phyloP scores from a whole-genome alignment of 1,140 invertebrate genomes.

The Bombus pyrosoma region DNA sequence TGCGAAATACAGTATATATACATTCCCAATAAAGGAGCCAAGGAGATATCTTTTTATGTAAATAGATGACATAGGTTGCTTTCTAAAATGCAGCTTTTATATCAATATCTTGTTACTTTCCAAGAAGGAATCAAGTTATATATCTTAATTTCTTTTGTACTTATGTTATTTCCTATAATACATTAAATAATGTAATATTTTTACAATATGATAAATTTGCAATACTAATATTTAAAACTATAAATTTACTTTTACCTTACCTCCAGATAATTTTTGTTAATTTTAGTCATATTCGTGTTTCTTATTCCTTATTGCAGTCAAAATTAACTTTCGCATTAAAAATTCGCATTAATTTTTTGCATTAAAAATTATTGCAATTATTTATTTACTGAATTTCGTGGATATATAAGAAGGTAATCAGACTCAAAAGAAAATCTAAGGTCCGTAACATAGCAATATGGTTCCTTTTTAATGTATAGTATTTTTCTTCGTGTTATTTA shows the following conservation, averaged over 20 bases:
- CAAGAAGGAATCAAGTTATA: background rate
- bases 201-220: background rate
- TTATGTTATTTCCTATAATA: background rate
- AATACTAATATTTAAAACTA: background rate
- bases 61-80: background rate
- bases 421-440: background rate
- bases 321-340: too few species aligned
- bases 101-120: background rate
- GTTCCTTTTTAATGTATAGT: background rate
- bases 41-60: conserved; percentile 25
- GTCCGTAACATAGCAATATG: background rate
- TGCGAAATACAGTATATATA: conserved; percentile 22
- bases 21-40: conserved; percentile 38
- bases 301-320: too few species aligned
- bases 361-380: background rate
- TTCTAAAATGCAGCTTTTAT: background rate
- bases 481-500: background rate
- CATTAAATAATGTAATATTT: background rate
- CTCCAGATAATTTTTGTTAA: background rate
- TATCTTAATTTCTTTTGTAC: background rate
- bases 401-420: background rate
- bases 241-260: background rate
- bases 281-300: background rate
- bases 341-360: too few species aligned
- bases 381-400: background rate